Percentiles rank a stretch among this genome's conserved stretches.
These are phyloP conservation scores for Nesometra sesokonis DNA, from an alignment of 35 echinoderm and acorn worm genomes.

Conservation along the genomic window DNA sequence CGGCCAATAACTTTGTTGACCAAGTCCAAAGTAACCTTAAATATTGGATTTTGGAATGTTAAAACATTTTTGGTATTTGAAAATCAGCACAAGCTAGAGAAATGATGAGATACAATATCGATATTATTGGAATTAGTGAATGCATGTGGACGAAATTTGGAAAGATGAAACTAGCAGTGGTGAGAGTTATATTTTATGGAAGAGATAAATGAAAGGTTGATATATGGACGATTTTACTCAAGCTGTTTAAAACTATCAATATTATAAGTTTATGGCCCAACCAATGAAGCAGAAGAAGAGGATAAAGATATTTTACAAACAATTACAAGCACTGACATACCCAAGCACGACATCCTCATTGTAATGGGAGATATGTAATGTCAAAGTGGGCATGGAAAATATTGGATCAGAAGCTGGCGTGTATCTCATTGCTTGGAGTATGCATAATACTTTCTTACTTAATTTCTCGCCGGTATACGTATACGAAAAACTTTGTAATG, in stretches of 20 bases:
- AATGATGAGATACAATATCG: not conserved
- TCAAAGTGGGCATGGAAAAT: conserved; percentile 11
- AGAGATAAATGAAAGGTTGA: not conserved
- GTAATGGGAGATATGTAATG: not conserved
- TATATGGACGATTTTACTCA: not conserved
- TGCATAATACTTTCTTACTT: too few species aligned
- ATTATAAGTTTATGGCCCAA: conserved; percentile 29
- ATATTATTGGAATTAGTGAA: not conserved
- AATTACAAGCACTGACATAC: not conserved
- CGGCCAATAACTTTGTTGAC: not conserved
- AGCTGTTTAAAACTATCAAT: conserved; percentile 8
- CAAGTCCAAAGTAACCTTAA: not conserved
- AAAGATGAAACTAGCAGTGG: not conserved
- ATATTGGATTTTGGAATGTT: not conserved
- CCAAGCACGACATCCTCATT: conserved; percentile 13
- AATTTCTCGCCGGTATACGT: too few species aligned
- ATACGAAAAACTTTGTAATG: too few species aligned
- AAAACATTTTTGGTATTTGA: too few species aligned
- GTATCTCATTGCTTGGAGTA: too few species aligned
- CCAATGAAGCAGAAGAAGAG: conserved; percentile 7
- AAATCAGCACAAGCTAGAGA: too few species aligned
- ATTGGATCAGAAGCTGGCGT: too few species aligned
- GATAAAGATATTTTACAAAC: conserved; percentile 33
- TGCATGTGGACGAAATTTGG: not conserved
- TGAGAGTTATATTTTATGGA: not conserved